Evolutionary conservation across 2,888 invertebrate species (phyloP).

Genomic region (Odontocerum albicorne): DNA sequence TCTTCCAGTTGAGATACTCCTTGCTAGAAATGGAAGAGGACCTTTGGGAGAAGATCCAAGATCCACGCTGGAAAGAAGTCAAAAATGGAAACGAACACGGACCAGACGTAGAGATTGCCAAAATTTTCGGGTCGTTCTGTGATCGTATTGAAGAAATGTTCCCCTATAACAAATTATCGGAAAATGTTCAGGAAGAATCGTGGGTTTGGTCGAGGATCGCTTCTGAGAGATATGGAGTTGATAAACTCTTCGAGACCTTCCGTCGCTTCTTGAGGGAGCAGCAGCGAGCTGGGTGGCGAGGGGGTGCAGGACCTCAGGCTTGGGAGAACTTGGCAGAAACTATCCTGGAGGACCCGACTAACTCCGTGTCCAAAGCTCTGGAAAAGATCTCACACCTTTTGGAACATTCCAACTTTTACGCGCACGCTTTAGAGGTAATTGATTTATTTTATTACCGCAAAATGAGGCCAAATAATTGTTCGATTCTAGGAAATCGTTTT

Average conservation of each 20-base stretch:
- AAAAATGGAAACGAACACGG: constrained; percentile 45
- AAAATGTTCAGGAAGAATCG: constrained; percentile 43
- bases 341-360: constrained; percentile 63
- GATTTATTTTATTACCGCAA: too few species aligned
- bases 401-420: constrained; percentile 13
- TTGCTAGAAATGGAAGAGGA: constrained; percentile 61
- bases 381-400: constrained; percentile 49
- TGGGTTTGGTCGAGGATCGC: constrained; percentile 68
- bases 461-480: too few species aligned
- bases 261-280: constrained; percentile 59
- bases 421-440: constrained; percentile 1
- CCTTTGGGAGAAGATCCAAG: constrained; percentile 53
- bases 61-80: constrained; percentile 41
- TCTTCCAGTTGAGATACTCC: constrained; percentile 63
- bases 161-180: constrained; percentile 41
- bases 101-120: constrained; percentile 59
- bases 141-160: constrained; percentile 50
- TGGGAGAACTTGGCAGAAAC: constrained; percentile 67
- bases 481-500: too few species aligned
- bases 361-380: constrained; percentile 60
- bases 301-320: constrained; percentile 46
- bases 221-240: constrained; percentile 62
- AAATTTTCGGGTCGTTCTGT: constrained; percentile 59
- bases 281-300: constrained; percentile 46
- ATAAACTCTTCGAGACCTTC: constrained; percentile 69